A percentile compares a stretch with the other conserved stretches of the same genome.
These are phyloP conservation scores for Montipora sp. DNA, from an alignment of 64 coral and sea anemone species.

Conservation along the genomic window DNA sequence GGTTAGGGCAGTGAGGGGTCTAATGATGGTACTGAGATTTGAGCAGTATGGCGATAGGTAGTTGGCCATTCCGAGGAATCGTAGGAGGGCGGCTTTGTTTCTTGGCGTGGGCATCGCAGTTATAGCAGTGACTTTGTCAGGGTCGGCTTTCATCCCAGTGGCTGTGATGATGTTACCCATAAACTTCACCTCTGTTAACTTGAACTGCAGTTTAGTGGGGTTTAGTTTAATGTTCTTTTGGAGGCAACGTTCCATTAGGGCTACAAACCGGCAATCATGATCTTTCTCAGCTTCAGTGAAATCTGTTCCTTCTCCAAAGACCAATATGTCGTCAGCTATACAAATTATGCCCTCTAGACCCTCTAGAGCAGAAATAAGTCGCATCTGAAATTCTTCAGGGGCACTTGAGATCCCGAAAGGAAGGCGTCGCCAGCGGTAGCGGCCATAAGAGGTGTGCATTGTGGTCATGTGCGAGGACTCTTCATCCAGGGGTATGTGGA, in stretches of 20 bases:
- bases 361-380: constrained; percentile 38
- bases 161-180: constrained; percentile 56
- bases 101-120: constrained; percentile 41
- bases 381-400: constrained; percentile 55
- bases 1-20: constrained; percentile 27
- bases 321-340: constrained; percentile 56
- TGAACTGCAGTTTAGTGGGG: background rate
- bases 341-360: constrained; percentile 45
- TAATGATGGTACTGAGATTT: constrained; percentile 30
- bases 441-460: constrained; percentile 72
- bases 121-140: constrained; percentile 68
- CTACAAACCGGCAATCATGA: constrained; percentile 45
- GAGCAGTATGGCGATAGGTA: constrained; percentile 56
- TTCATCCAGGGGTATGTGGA: constrained; percentile 33
- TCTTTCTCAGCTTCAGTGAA: constrained; percentile 39
- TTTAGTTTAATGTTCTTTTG: constrained; percentile 61
- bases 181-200: constrained; percentile 55
- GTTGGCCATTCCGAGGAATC: constrained; percentile 60
- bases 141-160: constrained; percentile 60
- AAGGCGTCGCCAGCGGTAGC: constrained; percentile 53
- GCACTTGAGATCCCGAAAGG: constrained; percentile 49
- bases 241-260: constrained; percentile 46
- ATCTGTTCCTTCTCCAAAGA: constrained; percentile 48
- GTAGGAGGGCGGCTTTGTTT: constrained; percentile 47
- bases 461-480: constrained; percentile 67